Conservation (phyloP, 2,113 vertebrate species). For the Chaetodon auriga region DNA sequence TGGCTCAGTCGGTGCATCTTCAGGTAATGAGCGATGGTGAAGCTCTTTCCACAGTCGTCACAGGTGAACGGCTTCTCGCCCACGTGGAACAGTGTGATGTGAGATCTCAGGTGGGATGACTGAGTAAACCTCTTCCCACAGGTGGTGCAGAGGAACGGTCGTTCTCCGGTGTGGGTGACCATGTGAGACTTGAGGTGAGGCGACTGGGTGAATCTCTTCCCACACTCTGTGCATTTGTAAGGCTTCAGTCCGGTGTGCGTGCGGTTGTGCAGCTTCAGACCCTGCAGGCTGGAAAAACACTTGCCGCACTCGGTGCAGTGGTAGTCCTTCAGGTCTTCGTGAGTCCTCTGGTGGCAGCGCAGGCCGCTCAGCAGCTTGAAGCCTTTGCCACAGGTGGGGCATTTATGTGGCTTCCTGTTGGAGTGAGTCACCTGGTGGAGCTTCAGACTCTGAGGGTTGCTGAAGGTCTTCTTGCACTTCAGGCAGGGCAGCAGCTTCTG, state of each 20-base stretch:
- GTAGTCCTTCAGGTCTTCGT: conserved; percentile 63
- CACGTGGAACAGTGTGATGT: conserved; percentile 74
- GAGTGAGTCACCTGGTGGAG: conserved; percentile 73
- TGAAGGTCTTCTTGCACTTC: conserved; percentile 67
- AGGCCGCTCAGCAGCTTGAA: conserved; percentile 74
- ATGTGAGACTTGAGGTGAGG: conserved; percentile 75
- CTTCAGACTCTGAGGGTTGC: conserved; percentile 73
- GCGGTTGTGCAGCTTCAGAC: conserved; percentile 73
- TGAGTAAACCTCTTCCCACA: conserved; percentile 78
- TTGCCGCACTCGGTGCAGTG: conserved; percentile 70
- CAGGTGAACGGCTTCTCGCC: conserved; percentile 75
- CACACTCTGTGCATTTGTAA: conserved; percentile 66
- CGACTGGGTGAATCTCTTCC: conserved; percentile 76
- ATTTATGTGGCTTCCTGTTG: conserved; percentile 60
- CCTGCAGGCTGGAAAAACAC: conserved; percentile 73
- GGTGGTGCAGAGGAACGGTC: conserved; percentile 72
- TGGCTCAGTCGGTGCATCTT: conserved; percentile 77
- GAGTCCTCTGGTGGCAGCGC: conserved; percentile 69
- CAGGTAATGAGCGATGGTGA: conserved; percentile 78
- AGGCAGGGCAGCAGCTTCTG: conserved; percentile 55
- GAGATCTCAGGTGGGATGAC: conserved; percentile 73
- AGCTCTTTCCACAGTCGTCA: conserved; percentile 74
- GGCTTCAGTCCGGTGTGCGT: conserved; percentile 74
- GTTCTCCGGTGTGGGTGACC: conserved; percentile 76
- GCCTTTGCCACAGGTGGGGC: conserved; percentile 66